Conservation (phyloP, 1,140 invertebrate genomes). For the Meloidogyne floridensis region DNA sequence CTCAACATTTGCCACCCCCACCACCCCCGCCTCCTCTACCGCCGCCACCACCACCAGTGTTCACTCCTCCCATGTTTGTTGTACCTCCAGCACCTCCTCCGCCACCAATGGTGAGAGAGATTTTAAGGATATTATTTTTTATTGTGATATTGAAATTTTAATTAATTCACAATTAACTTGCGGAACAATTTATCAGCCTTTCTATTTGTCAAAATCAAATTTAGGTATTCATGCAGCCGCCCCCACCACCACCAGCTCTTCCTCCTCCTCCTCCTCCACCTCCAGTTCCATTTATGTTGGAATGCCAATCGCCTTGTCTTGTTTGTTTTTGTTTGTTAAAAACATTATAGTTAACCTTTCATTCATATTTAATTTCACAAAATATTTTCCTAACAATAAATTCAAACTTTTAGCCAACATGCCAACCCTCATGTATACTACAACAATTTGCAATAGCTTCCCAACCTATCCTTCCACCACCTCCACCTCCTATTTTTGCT, state of each 20-base stretch:
- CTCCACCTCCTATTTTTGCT: neutral
- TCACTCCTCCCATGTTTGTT: conserved; percentile 18
- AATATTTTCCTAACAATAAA: neutral
- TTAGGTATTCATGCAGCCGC: conserved; percentile 16
- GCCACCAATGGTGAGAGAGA: neutral
- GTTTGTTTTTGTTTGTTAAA: neutral
- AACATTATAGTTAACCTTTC: too few relatives aligned
- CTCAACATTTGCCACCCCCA: conserved; percentile 12
- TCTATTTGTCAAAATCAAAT: neutral
- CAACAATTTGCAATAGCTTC: conserved; percentile 16
- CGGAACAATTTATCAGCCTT: neutral
- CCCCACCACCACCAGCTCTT: neutral
- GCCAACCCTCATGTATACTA: neutral
- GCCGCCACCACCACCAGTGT: neutral
- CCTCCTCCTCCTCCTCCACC: conserved; percentile 9
- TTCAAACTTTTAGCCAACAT: neutral
- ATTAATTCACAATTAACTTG: neutral
- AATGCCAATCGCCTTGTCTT: neutral
- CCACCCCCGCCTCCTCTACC: conserved; percentile 12
- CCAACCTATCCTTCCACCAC: neutral
- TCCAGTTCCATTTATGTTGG: neutral
- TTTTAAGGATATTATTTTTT: too few relatives aligned
- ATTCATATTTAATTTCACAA: too few relatives aligned
- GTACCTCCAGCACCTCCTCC: neutral
- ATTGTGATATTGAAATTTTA: neutral